These are phyloP conservation scores for Orthosia gothica DNA, from an alignment of 2,888 invertebrate genomes.

Conservation along the genomic window DNA sequence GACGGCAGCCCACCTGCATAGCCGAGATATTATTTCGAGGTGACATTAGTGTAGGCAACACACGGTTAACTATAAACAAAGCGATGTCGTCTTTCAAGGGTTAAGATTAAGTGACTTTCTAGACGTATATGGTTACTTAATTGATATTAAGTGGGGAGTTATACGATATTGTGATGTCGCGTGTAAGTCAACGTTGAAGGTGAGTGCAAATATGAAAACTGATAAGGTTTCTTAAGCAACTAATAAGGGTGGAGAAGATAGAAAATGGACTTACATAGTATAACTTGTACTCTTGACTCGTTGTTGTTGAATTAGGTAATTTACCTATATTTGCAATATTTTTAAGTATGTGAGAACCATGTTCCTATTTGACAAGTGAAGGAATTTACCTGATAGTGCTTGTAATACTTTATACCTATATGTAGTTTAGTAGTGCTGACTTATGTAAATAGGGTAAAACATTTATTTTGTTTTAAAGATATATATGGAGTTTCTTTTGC, in stretches of 20 bases:
- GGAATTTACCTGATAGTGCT: too few relatives aligned
- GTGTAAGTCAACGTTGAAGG: constrained; percentile 17
- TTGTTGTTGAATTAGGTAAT: too few relatives aligned
- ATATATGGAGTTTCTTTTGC: too few relatives aligned
- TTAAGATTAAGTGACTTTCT: constrained; percentile 61
- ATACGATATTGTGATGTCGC: constrained; percentile 40
- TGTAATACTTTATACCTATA: too few relatives aligned
- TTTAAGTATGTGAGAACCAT: too few relatives aligned
- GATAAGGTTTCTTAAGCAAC: neutral
- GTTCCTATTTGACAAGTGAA: too few relatives aligned
- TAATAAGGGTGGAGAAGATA: neutral
- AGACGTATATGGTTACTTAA: constrained; percentile 51
- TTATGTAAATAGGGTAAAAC: too few relatives aligned
- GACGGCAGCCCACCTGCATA: constrained; percentile 79
- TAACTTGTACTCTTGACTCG: too few relatives aligned
- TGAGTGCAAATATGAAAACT: constrained; percentile 1
- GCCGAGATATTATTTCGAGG: constrained; percentile 75
- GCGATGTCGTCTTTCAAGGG: constrained; percentile 55
- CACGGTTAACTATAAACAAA: constrained; percentile 66
- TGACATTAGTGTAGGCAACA: constrained; percentile 69
- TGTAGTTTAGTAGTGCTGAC: too few relatives aligned
- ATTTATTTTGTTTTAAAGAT: too few relatives aligned
- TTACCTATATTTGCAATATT: too few relatives aligned
- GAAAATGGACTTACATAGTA: neutral
- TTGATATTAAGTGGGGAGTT: constrained; percentile 46